These are phyloP conservation scores for Hippocampus barbouri DNA, from an alignment of 2,113 vertebrate genomes.

Conservation along the genomic window DNA sequence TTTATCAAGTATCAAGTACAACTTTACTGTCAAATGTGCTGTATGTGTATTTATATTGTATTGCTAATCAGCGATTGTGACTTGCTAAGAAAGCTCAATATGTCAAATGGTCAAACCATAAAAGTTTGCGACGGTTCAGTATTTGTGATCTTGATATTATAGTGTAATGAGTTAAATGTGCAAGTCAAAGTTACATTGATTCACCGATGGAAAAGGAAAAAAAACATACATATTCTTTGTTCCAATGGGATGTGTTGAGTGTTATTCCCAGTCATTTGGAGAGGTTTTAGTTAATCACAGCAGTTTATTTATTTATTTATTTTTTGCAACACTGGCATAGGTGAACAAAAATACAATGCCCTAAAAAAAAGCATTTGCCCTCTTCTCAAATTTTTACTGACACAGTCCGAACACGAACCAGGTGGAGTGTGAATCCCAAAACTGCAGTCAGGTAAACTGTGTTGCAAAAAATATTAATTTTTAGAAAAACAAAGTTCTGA, in stretches of 20 bases:
- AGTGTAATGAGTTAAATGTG: background rate
- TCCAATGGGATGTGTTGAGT: background rate
- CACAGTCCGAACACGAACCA: too few relatives aligned
- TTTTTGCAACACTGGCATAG: background rate
- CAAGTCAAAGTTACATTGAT: background rate
- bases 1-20: background rate
- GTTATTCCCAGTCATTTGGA: background rate
- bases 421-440: too few relatives aligned
- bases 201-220: background rate
- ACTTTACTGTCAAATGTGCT: too few relatives aligned
- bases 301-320: background rate
- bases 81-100: slow-evolving; percentile 30
- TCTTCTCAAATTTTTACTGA: too few relatives aligned
- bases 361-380: too few relatives aligned
- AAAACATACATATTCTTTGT: background rate
- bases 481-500: too few relatives aligned
- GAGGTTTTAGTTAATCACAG: background rate
- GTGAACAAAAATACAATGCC: too few relatives aligned
- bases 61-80: slow-evolving; percentile 25
- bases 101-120: background rate
- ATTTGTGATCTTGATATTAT: slow-evolving; percentile 16
- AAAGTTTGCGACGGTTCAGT: background rate
- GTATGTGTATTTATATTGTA: too few relatives aligned
- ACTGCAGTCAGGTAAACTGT: too few relatives aligned
- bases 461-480: too few relatives aligned